These are phyloP conservation scores for Tachyglossus aculeatus DNA, from an alignment of 2,797 vertebrate species.

Conservation along the genomic window DNA sequence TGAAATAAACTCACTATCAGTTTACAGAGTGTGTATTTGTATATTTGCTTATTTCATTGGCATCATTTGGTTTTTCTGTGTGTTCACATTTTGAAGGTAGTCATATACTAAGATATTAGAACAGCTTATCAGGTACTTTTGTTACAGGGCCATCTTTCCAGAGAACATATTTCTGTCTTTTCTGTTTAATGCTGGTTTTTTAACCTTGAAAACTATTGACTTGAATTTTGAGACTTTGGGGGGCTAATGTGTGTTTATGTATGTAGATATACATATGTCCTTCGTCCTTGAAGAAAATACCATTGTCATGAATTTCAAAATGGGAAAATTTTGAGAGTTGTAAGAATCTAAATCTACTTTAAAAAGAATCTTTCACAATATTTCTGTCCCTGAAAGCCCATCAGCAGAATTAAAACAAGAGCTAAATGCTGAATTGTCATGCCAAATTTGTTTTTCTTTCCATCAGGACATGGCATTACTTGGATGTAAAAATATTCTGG, in stretches of 20 bases:
- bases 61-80: not conserved
- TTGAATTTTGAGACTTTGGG: constrained; percentile 15
- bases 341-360: not conserved
- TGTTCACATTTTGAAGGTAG: not conserved
- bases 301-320: constrained; percentile 4
- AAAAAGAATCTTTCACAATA: not conserved
- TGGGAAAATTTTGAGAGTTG: constrained; percentile 1
- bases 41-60: not conserved
- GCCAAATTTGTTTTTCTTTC: not conserved
- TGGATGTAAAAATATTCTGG: not conserved
- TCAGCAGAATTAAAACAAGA: not conserved
- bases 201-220: constrained; percentile 19
- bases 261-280: no score
- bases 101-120: not conserved
- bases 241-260: not conserved
- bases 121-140: not conserved
- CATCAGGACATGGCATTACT: not conserved
- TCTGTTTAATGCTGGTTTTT: not conserved
- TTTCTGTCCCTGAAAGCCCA: not conserved
- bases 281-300: no score
- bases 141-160: not conserved
- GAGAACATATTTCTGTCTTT: constrained; percentile 5
- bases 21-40: rapidly evolving
- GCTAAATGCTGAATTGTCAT: not conserved
- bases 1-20: not conserved